Evolutionary conservation across 1,140 invertebrate species (phyloP).

Genomic region (Drosophila erecta): DNA sequence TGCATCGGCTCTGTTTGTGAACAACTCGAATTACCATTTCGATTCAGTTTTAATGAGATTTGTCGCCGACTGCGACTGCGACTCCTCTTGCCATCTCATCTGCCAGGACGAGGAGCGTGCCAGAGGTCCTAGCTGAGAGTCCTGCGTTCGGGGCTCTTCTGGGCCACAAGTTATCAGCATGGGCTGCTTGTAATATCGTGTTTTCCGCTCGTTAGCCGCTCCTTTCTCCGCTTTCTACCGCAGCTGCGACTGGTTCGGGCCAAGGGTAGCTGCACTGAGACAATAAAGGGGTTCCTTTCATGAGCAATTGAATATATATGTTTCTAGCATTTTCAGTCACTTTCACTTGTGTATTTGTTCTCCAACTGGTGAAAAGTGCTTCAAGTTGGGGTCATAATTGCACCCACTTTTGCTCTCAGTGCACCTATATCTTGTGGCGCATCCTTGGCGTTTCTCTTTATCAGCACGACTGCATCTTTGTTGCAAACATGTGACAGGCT

Average conservation of each 20-base stretch:
- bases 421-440: slow-evolving; percentile 8
- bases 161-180: slow-evolving; percentile 69
- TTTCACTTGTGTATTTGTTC: background rate
- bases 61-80: slow-evolving; percentile 53
- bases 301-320: too few relatives aligned
- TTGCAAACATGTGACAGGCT: slow-evolving; percentile 46
- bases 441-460: slow-evolving; percentile 37
- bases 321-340: too few relatives aligned
- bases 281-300: background rate
- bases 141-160: slow-evolving; percentile 4
- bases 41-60: slow-evolving; percentile 83
- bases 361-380: too few relatives aligned
- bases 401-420: background rate
- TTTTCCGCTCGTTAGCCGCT: slow-evolving; percentile 72
- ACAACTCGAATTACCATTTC: slow-evolving; percentile 82
- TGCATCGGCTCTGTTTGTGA: slow-evolving; percentile 72
- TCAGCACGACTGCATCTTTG: slow-evolving; percentile 41
- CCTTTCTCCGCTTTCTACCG: slow-evolving; percentile 10
- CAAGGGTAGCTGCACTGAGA: slow-evolving; percentile 24
- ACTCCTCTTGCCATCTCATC: slow-evolving; percentile 19
- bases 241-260: slow-evolving; percentile 37
- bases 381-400: too few relatives aligned
- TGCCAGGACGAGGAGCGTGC: slow-evolving; percentile 41
- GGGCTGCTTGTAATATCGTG: slow-evolving; percentile 66
- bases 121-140: slow-evolving; percentile 27